Evolutionary conservation across 2,888 invertebrate genomes (phyloP).

Genomic region (Volucella inflata): DNA sequence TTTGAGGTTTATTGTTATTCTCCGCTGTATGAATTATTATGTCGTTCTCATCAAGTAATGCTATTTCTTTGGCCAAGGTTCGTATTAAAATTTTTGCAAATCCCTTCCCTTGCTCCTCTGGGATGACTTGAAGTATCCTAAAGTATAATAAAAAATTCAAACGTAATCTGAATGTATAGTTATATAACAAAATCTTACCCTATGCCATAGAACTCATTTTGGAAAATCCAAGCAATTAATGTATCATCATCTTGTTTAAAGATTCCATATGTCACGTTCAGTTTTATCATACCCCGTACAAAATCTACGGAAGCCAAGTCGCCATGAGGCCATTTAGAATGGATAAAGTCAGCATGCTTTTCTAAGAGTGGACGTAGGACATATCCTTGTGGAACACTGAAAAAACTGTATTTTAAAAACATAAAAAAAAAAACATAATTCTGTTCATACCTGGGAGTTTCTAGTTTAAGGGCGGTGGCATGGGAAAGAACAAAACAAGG

Average conservation of each 20-base stretch:
- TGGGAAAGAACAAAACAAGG: slow-evolving; percentile 77
- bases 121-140: slow-evolving; percentile 80
- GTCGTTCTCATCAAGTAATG: slow-evolving; percentile 76
- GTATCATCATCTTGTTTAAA: slow-evolving; percentile 76
- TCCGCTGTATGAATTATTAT: slow-evolving; percentile 79
- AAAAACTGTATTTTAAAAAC: background rate
- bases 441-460: slow-evolving; percentile 70
- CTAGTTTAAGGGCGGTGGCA: slow-evolving; percentile 64
- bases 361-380: slow-evolving; percentile 74
- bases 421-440: background rate
- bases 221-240: slow-evolving; percentile 80
- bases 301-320: slow-evolving; percentile 79
- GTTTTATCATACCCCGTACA: slow-evolving; percentile 78
- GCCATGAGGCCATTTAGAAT: slow-evolving; percentile 79
- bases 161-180: background rate
- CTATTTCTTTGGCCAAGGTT: slow-evolving; percentile 78
- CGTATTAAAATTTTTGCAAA: slow-evolving; percentile 78
- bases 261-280: slow-evolving; percentile 78
- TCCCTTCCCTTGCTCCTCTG: slow-evolving; percentile 79
- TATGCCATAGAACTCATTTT: slow-evolving; percentile 81
- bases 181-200: slow-evolving; percentile 74
- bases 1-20: slow-evolving; percentile 79
- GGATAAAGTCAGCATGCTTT: slow-evolving; percentile 78
- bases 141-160: background rate
- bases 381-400: slow-evolving; percentile 78